A percentile compares a stretch with the other conserved stretches of the same genome.
Conservation (phyloP, 2,113 vertebrate species). For the Numenius arquata region DNA sequence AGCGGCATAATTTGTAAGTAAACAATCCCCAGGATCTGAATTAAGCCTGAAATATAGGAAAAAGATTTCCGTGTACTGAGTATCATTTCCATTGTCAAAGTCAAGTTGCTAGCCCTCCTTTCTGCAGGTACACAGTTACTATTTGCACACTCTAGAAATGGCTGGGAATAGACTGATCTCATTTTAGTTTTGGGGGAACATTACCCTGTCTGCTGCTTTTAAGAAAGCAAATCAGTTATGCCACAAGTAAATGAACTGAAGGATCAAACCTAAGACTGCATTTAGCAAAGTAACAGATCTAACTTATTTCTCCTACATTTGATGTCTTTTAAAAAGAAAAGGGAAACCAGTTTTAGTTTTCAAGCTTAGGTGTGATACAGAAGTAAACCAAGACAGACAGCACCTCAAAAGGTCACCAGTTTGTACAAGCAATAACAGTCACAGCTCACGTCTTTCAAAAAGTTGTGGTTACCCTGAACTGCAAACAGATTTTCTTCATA, state of each 20-base stretch:
- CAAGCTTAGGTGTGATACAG: background rate
- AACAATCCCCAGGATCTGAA: background rate
- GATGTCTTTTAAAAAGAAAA: background rate
- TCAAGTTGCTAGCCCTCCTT: background rate
- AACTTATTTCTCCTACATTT: background rate
- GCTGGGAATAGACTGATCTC: background rate
- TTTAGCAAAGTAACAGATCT: background rate
- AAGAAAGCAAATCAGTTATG: background rate
- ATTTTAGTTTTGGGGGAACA: background rate
- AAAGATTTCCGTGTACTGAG: background rate
- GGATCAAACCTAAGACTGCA: background rate
- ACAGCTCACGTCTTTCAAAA: background rate
- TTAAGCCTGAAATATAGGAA: background rate
- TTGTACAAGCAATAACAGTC: background rate
- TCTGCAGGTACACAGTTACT: background rate
- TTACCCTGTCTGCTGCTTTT: background rate
- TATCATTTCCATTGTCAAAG: background rate
- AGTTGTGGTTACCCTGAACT: background rate
- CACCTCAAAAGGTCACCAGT: background rate
- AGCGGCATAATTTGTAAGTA: background rate
- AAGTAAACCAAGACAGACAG: background rate
- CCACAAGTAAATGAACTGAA: background rate
- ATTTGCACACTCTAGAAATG: background rate
- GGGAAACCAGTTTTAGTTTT: background rate
- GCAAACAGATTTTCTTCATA: background rate